Evolutionary conservation across 2,797 vertebrate genomes (phyloP), one percentile per base, ranked within the genome.

Genomic region (Gadopsis bispinosus): DNA sequence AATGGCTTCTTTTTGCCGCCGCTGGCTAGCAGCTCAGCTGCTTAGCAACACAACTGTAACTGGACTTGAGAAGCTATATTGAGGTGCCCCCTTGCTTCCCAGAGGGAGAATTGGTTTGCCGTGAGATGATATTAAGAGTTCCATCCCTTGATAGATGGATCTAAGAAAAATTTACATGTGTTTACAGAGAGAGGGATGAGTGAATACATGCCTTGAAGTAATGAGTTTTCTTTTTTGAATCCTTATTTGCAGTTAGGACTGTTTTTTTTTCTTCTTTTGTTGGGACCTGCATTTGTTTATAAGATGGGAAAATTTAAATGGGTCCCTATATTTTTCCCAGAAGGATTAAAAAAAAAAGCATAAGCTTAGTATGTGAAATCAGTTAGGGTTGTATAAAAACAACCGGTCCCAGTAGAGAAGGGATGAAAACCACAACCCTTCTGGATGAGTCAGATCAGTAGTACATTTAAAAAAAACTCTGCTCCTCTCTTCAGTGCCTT

Each of bases 21-120:
- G 59, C 69, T 64, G 73, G 83, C 79, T 81, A 81, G 74, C 62
- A 55, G 85, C 94, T 96, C 94, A 92, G 95, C 96, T 96, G 95
- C 96, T 93, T 96, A 96, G 95, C 95, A 96, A 97, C 95, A 92
- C 91, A 95, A 95, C 95, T 95, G 94, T 93, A 95, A 96, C 93
- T 65, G 78, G 83, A 91, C 77, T 83, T 66, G 80, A 88, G 88
- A 76, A 84, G 77, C 80, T 74, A 79, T n/a, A 74, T 19, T 69
- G 62, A 85, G 85, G 71, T 70, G 83, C 69, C 84, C 75, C 78
- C 67, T 75, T 20, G 60, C 78, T 77, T 79, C 70, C 79, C 81
- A 31, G 54, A 77, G 75, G 77, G 72, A 56, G 73, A 77, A 84
- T 47, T 69, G 82, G 47, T 80, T 87, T 75, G 54, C 73, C 1